Base-by-base conservation (phyloP, 2,797 vertebrate species). In the Anomalospiza imberbis region DNA sequence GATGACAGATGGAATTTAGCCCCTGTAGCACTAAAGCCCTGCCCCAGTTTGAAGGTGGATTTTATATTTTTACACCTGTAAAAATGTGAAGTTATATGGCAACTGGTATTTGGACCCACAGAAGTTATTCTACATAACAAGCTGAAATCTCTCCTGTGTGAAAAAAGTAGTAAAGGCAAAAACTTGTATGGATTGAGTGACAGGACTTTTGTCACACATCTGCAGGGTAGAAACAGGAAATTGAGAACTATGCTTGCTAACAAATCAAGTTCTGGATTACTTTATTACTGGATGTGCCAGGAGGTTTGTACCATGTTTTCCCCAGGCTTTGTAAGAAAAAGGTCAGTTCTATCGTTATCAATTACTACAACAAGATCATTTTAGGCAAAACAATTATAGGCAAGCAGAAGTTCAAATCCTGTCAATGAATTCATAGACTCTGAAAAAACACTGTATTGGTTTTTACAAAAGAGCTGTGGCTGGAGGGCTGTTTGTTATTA, bases 401-500 rank as follows among this genome's bases (percentile, higher is more conserved):
- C 93, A 97, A 97, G 91, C 91, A 93, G 83, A 85, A 94, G 91
- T 96, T 95, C 85, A 97, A 95, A 97, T 97, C 95, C 97, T 98
- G 97, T 98, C 97, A 97, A 71, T 93, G 94, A 98, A 98, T 97
- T 96, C 80, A 96, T 74, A 97, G 97, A 95, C 44, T 95, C 95
- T 90, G 91, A 94, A 96, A 97, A 96, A 96, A 96, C 94, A 95
- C 61, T 78, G 80, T 96, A 97, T 96, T 92, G 96, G 96, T 95
- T 94, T 95, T 97, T 98, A 97, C 95, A 97, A 97, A 98, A 98
- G 88, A 97, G 81, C 92, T 57, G 85, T 54, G 86, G 90, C 74
- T 50, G 85, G 63, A 96, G 71, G 32, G 70, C 85, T 54, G 97
- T 80, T 98, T 53, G 97, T 88, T 98, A 99, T 96, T 99, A 99